Base-by-base conservation (phyloP, 2,797 vertebrate genomes). In the Rhabdomys pumilio region DNA sequence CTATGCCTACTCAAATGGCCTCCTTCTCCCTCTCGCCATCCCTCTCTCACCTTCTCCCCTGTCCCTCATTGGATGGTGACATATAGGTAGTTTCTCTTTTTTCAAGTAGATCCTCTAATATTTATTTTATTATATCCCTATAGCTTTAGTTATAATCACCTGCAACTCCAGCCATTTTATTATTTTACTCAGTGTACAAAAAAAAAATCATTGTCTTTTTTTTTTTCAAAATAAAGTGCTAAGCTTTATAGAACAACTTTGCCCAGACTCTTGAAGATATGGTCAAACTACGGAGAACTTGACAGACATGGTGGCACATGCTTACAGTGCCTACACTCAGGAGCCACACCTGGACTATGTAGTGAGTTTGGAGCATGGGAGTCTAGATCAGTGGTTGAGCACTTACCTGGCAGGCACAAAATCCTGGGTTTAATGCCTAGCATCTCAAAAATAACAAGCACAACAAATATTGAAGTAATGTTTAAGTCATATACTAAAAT, bases 11-110 rank as follows among this genome's bases (percentile, higher is more conserved):
- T 44, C 20, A 44, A 24, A 44, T 12, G 11, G 72, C 72, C 38
- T 75, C 72, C n/a, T 41, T 12, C 11, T 11, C 34, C 9, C 53
- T 57, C 47, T 31, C 7, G 0, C 73, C 44, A 50, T 77, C 26
- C 6, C 24, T 24, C 24, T 14, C 44, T 31, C 26, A 11, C n/a
- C 19, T n/a, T 38, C 72, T 76, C 41, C 12, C 14, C 26, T 77
- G 6, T 77, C 13, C 34, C 38, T 44, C 22, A 26, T 75, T 75
- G 44, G 26, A 47, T 77, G 75, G 75, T 50, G 26, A 13, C 13
- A 26, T 13, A 50, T 50, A 6, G n/a, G 20, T 50, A 86, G 38
- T 84, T 84, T 94, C 63, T 92, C 6, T 86, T 93, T 95, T 83
- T 63, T 93, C 31, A 85, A 65, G 34, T 3, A 88, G n/a, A 59